phyloP scores from a whole-genome alignment of 2,113 vertebrate species.

The Micronisus gabar region DNA sequence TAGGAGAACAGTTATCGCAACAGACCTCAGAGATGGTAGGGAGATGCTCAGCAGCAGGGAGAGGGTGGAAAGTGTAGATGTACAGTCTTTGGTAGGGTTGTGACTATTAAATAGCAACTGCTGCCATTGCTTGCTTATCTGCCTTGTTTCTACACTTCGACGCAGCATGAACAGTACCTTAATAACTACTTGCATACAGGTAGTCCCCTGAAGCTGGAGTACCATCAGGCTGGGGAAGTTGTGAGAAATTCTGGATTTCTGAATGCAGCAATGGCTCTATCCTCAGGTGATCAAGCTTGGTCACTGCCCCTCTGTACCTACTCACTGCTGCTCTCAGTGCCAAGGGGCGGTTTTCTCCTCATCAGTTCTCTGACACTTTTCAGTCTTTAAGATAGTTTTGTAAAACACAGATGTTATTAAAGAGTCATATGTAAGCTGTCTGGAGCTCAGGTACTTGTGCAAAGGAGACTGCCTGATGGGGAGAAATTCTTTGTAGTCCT shows the following conservation, averaged over 20 bases:
- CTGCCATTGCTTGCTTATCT: neutral
- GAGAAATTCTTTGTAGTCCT: neutral
- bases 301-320: fast-evolving
- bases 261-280: neutral
- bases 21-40: neutral
- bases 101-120: neutral
- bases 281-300: neutral
- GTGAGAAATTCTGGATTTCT: neutral
- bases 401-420: neutral
- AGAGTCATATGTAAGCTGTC: neutral
- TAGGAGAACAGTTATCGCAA: neutral
- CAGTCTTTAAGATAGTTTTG: neutral
- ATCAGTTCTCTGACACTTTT: neutral
- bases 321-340: neutral
- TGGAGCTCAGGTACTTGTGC: neutral
- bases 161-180: neutral
- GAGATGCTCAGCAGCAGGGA: neutral
- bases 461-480: neutral
- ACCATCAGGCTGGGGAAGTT: neutral
- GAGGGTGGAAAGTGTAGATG: neutral
- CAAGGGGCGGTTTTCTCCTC: neutral
- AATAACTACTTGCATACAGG: neutral
- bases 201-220: neutral
- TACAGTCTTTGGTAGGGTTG: neutral
- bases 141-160: neutral